Percentiles rank a stretch among this genome's conserved stretches.
Evolutionary conservation across 2,888 invertebrate species (phyloP).

Genomic region (Opisthograptis luteolata): DNA sequence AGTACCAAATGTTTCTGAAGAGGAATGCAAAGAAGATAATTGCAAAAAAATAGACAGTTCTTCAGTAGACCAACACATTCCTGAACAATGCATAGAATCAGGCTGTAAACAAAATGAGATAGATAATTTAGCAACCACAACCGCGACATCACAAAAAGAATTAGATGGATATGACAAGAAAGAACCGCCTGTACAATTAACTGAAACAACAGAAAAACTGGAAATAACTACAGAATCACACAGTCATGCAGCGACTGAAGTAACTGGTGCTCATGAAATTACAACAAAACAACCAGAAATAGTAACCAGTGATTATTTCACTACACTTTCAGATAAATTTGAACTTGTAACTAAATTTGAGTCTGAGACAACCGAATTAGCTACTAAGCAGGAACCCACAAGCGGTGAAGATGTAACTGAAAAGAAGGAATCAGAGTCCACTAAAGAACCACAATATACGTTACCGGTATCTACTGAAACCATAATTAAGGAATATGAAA

Average conservation of each 20-base stretch:
- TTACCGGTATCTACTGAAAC: slow-evolving; percentile 7
- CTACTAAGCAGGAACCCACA: not conserved
- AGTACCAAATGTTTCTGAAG: slow-evolving; percentile 33
- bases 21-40: slow-evolving; percentile 55
- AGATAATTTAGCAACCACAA: slow-evolving; percentile 18
- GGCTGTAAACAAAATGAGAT: slow-evolving; percentile 41
- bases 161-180: not conserved
- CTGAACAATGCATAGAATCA: slow-evolving; percentile 48
- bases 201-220: slow-evolving; percentile 28
- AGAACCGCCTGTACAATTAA: slow-evolving; percentile 15
- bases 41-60: slow-evolving; percentile 58
- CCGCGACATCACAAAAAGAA: slow-evolving; percentile 2
- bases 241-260: not conserved
- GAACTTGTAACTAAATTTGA: slow-evolving; percentile 6
- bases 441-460: slow-evolving; percentile 3
- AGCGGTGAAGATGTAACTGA: slow-evolving; percentile 10
- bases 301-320: not conserved
- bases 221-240: slow-evolving; percentile 32
- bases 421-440: slow-evolving; percentile 1
- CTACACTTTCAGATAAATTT: slow-evolving; percentile 1
- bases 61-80: slow-evolving; percentile 38
- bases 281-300: slow-evolving; percentile 11
- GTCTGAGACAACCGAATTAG: not conserved
- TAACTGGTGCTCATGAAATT: slow-evolving; percentile 3
- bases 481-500: slow-evolving; percentile 20